Percentiles rank a stretch among this genome's conserved stretches.
phyloP scores from a whole-genome alignment of 2,888 invertebrate genomes.

The Geophilus truncorum region DNA sequence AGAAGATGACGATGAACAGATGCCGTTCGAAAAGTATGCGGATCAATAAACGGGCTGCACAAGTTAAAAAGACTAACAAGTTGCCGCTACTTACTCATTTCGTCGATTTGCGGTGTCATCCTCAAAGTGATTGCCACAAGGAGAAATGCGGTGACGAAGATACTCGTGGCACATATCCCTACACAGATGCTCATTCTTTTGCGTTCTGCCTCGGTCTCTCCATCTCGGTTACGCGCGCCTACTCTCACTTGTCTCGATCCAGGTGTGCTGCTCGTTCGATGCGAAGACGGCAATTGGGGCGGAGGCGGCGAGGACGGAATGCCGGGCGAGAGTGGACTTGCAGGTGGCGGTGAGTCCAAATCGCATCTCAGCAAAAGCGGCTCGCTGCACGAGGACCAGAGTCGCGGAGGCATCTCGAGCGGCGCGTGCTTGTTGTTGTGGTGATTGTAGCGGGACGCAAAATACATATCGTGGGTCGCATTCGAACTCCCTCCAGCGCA shows the following conservation, averaged over 20 bases:
- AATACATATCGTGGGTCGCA: neutral
- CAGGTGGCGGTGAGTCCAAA: neutral
- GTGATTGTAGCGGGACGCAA: constrained; percentile 3
- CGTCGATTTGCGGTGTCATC: constrained; percentile 48
- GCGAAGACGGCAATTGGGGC: constrained; percentile 15
- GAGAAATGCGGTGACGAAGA: constrained; percentile 43
- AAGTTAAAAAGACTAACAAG: neutral
- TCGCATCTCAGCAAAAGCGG: constrained; percentile 22
- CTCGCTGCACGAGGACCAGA: constrained; percentile 30
- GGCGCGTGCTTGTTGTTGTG: neutral
- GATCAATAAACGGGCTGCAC: neutral
- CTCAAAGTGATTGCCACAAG: constrained; percentile 48
- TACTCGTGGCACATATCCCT: constrained; percentile 40
- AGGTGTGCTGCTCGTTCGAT: neutral
- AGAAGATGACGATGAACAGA: neutral
- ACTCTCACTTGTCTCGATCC: neutral
- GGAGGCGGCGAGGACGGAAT: constrained; percentile 6
- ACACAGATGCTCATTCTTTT: constrained; percentile 39
- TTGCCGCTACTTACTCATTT: constrained; percentile 44
- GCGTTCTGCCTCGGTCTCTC: constrained; percentile 32
- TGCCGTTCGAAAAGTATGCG: neutral
- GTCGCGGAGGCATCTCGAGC: constrained; percentile 28
- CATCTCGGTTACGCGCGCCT: neutral
- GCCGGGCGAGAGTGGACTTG: neutral
- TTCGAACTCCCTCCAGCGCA: neutral